Evolutionary conservation across 2,113 vertebrate genomes (phyloP).

Genomic region (Electrona antarctica): DNA sequence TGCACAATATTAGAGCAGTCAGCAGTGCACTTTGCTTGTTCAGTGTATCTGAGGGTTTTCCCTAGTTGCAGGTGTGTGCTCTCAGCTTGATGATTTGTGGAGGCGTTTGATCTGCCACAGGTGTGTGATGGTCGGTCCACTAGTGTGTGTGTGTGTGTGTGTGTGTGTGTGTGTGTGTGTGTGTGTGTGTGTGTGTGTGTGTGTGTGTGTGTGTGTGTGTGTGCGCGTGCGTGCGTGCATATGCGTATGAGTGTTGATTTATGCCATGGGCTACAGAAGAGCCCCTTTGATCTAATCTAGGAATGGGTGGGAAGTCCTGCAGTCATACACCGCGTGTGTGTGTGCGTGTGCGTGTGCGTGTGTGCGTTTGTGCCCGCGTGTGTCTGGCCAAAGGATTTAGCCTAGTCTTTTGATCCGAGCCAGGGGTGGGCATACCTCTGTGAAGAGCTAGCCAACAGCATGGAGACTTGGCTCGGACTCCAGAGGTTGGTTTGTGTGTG

Average conservation of each 20-base stretch:
- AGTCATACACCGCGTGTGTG: conserved; percentile 9
- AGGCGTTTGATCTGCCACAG: conserved; percentile 62
- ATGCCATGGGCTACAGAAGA: conserved; percentile 46
- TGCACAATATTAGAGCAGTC: not conserved
- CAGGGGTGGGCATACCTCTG: conserved; percentile 57
- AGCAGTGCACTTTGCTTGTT: conserved; percentile 47
- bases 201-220: conserved; percentile 28
- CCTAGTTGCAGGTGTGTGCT: conserved; percentile 63
- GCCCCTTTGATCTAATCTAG: conserved; percentile 63
- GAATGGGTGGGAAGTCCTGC: conserved; percentile 41
- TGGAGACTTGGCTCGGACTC: conserved; percentile 51
- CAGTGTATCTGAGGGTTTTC: conserved; percentile 22
- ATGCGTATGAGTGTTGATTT: conserved; percentile 47
- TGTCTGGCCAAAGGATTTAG: conserved; percentile 62
- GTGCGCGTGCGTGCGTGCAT: not conserved
- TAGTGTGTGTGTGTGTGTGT: conserved; percentile 46
- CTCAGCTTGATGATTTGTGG: conserved; percentile 27
- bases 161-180: conserved; percentile 2
- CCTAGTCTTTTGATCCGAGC: conserved; percentile 63
- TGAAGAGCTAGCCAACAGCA: conserved; percentile 52
- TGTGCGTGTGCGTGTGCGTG: not conserved
- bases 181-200: not conserved
- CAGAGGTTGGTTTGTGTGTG: conserved; percentile 21
- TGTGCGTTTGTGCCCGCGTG: not conserved
- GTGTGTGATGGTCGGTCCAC: conserved; percentile 26